phyloP scores from a whole-genome alignment of 2,797 vertebrate species.

The Champsocephalus esox region DNA sequence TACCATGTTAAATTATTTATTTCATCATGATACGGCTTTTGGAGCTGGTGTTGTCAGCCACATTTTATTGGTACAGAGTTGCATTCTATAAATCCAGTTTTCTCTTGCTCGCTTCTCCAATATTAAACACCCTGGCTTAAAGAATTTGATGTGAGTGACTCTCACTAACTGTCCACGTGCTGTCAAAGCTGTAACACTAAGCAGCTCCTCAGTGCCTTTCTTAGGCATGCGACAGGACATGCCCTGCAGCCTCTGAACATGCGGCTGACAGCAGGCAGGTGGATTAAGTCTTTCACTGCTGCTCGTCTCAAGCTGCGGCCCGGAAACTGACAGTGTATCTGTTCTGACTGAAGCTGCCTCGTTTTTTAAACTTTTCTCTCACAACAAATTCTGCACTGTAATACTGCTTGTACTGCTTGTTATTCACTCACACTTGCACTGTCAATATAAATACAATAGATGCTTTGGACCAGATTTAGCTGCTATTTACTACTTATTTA shows the following conservation, averaged over 20 bases:
- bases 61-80: too few species aligned
- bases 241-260: conserved; percentile 14
- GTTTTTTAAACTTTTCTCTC: not conserved
- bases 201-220: not conserved
- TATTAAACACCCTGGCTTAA: too few species aligned
- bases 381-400: not conserved
- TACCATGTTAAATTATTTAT: too few species aligned
- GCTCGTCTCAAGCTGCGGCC: not conserved
- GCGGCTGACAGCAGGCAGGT: conserved; percentile 12
- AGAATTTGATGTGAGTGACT: not conserved
- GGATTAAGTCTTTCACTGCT: not conserved
- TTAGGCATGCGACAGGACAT: conserved; percentile 23
- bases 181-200: conserved; percentile 16
- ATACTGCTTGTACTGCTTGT: not conserved
- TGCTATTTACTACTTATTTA: too few species aligned
- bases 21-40: too few species aligned
- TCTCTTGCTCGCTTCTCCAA: too few species aligned
- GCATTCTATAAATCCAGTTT: too few species aligned
- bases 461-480: too few species aligned
- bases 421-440: not conserved
- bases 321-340: conserved; percentile 3
- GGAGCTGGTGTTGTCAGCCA: too few species aligned
- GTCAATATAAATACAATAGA: too few species aligned
- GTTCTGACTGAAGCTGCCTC: conserved; percentile 3
- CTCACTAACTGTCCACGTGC: not conserved